A percentile compares a stretch with the other conserved stretches of the same genome.
Evolutionary conservation across 2,113 vertebrate genomes (phyloP).

Genomic region (Sitta europaea): DNA sequence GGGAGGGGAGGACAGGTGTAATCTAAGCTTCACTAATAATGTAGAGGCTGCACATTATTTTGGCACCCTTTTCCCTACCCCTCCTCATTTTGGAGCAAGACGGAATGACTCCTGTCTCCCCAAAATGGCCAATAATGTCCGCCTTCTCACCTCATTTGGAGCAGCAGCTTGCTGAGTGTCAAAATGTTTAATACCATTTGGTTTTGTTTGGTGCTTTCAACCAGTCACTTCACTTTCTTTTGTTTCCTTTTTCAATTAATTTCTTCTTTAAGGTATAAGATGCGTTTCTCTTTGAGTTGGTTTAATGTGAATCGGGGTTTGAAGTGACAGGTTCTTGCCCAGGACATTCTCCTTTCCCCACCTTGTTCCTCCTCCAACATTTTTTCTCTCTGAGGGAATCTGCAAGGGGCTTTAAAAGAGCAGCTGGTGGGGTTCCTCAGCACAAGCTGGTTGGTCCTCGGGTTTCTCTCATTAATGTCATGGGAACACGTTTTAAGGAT

Average conservation of each 20-base stretch:
- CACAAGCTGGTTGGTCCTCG: conserved; percentile 3
- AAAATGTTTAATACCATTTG: conserved; percentile 77
- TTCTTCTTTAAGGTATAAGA: conserved; percentile 42
- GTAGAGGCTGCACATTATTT: conserved; percentile 89
- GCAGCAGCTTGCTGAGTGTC: conserved; percentile 78
- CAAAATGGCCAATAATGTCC: conserved; percentile 93
- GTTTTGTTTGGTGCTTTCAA: conserved; percentile 71
- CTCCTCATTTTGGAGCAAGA: conserved; percentile 90
- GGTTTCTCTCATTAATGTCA: conserved; percentile 44
- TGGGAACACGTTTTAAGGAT: conserved; percentile 55
- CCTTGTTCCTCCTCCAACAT: conserved; percentile 22
- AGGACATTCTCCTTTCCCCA: neutral
- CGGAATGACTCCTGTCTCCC: conserved; percentile 81
- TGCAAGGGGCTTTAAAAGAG: conserved; percentile 58
- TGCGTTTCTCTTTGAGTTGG: conserved; percentile 70
- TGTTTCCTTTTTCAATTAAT: neutral
- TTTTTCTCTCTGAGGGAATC: conserved; percentile 50
- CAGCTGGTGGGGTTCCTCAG: conserved; percentile 44
- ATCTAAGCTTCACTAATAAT: conserved; percentile 90
- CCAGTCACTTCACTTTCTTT: conserved; percentile 72
- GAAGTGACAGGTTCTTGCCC: conserved; percentile 74
- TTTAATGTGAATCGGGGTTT: conserved; percentile 94
- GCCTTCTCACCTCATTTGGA: conserved; percentile 83
- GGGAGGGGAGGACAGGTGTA: conserved; percentile 86
- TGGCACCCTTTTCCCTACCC: conserved; percentile 70